Evolutionary conservation across 1,140 invertebrate species (phyloP), one percentile per base, ranked within the genome.

Genomic region (Achroia grisella): DNA sequence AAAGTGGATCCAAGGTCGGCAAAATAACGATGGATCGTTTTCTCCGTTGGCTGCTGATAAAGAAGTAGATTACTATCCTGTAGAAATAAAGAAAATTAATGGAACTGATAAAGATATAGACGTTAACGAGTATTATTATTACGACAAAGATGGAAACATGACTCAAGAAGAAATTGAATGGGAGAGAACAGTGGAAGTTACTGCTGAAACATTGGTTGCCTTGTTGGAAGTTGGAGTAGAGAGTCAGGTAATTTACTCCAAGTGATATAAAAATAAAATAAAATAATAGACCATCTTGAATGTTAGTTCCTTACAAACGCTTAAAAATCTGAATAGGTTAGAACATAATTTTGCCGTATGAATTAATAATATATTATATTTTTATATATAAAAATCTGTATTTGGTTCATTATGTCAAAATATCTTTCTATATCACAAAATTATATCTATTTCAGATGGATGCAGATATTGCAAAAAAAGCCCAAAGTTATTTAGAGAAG

Each of bases 141-240:
- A 78, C 39, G 81, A 83, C 45, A 85, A 76, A 61, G 78, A 80
- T 61, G 82, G 79, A 6, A 88, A 88, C 60, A 76, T 86, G 65
- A 87, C 76, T 23, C 44, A 82, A 43, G 72, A 87, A 23, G 68
- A 74, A 45, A 66, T 86, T 29, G 62, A 86, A 39, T 78, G 86
- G 53, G 87, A 89, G 54, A 79, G 87, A 44, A 83, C 76, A 30
- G 85, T 89, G 8, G 87, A 89, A 77, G 83, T 89, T 0, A 90
- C 90, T 8, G 89, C 89, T 0, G 88, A 89, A 57, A 90, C 89
- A 5, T 64, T 91, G 12, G 83, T 85, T 12, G 77, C 87, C 12
- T 69, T 90, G 4, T 77, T 90, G 34, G 88, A 90, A 77, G 83
- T 90, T 56, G 89, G 88, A 31, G 78, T 90, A 23, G 88, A 90